Base-by-base conservation (phyloP, 1,140 invertebrate species). In the Drosophila parabipectinata region DNA sequence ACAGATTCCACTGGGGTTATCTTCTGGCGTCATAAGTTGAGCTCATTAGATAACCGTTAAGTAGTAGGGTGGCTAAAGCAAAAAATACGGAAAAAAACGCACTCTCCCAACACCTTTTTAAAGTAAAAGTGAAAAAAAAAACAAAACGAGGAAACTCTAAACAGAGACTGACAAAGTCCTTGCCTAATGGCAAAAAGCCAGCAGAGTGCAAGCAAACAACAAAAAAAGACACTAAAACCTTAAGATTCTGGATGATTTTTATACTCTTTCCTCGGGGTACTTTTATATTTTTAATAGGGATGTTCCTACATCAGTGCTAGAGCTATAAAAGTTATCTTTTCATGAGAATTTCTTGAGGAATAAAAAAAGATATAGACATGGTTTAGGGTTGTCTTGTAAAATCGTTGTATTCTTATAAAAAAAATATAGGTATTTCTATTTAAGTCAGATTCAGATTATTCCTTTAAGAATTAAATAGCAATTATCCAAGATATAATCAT, bases 21-120 rank as follows among this genome's bases (percentile, higher is more conserved):
- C 32, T 54, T n/a, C 32, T 8, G 41, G 66, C 66, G 62, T 69
- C 41, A 69, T 68, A 69, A 68, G 62, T 68, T 32, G 62, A 56
- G 66, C 66, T 69, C 66, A 69, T 69, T 69, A 68, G 66, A 69
- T 68, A 69, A 48, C 41, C 66, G 66, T 68, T 56, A 68, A 24
- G 50, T 12, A 34, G 41, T 18, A 18, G 41, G 14, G 15, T 18
- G 15, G 26, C 50, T 34, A 47, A 21, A 53, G n/a, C 21, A 12
- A 47, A 47, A 47, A 1, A 44, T 18, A 47, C n/a, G 7, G 0
- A 3, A 52, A 14, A 52, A 30, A 53, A 8, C 15, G 7, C 1
- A 53, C 18, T 18, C n/a, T 12, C 4, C 41, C 41, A 44, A 44
- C 41, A 18, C 41, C n/a, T 44, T 18, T 15, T 15, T 6, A 44